Percentiles rank a stretch among this genome's conserved stretches.
Evolutionary conservation across 1,140 invertebrate species (phyloP).

Genomic region (Rhopalosiphum padi): DNA sequence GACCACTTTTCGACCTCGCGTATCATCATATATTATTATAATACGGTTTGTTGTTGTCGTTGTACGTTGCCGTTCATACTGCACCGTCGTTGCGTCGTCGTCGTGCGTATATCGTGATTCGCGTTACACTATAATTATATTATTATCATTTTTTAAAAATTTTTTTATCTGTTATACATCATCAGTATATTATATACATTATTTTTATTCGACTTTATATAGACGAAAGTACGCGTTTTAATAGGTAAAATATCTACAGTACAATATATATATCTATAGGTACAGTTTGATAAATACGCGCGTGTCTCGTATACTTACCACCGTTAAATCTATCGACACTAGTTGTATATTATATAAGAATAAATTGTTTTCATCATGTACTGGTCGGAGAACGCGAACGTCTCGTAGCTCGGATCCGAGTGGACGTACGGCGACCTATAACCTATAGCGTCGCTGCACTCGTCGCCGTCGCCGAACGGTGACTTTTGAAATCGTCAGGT

Average conservation of each 20-base stretch:
- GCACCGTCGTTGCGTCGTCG: neutral
- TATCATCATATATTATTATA: neutral
- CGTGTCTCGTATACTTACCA: neutral
- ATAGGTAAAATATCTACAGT: too few relatives aligned
- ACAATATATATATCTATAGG: neutral
- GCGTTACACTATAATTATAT: neutral
- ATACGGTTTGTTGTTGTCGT: neutral
- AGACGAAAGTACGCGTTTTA: neutral
- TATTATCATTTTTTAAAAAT: neutral
- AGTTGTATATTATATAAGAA: neutral
- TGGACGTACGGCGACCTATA: neutral
- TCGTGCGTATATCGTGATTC: neutral
- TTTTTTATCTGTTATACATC: neutral
- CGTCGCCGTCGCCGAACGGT: constrained; percentile 1
- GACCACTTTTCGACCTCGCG: neutral
- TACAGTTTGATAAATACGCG: neutral
- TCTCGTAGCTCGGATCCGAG: neutral
- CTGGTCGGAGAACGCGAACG: neutral
- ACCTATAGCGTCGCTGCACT: neutral
- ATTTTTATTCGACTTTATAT: neutral
- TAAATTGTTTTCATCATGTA: neutral
- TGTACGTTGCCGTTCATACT: neutral
- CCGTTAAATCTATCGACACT: neutral
- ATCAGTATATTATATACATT: neutral
- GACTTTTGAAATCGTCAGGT: constrained; percentile 39